Percentiles rank a stretch among this genome's conserved stretches.
Conservation (phyloP, 2,113 vertebrate genomes). For the Todiramphus saurophagus region DNA sequence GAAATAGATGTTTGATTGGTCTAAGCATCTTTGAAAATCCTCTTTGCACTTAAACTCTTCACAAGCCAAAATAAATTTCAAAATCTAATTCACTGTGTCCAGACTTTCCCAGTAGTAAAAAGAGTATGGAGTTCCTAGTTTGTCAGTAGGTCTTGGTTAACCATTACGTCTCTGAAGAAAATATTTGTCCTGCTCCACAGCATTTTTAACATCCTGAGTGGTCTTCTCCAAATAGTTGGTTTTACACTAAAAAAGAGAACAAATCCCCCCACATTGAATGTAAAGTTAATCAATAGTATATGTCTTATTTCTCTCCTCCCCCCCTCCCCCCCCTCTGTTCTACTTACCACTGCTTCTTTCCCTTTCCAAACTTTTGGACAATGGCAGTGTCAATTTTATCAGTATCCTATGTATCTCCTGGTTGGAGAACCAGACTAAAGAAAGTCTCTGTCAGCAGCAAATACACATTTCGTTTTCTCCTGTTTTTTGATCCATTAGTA, state of each 20-base stretch:
- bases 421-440: not conserved
- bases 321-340: fast-evolving
- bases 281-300: not conserved
- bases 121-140: not conserved
- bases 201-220: not conserved
- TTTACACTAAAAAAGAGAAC: not conserved
- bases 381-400: not conserved
- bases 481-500: not conserved
- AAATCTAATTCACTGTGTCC: not conserved
- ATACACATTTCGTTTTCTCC: not conserved
- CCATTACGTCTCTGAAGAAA: not conserved
- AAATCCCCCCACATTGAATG: not conserved
- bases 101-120: not conserved
- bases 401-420: not conserved
- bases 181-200: not conserved
- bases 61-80: not conserved
- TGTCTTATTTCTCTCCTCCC: not conserved
- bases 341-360: not conserved
- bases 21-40: not conserved
- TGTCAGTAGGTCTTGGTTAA: not conserved
- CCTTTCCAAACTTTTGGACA: not conserved
- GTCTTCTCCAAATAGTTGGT: not conserved
- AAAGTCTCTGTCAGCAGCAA: not conserved
- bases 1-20: not conserved
- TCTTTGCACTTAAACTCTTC: not conserved